A percentile compares a stretch with the other conserved stretches of the same genome.
These are phyloP conservation scores for Pseudopleuronectes americanus DNA, from an alignment of 2,797 vertebrate genomes.

Conservation along the genomic window DNA sequence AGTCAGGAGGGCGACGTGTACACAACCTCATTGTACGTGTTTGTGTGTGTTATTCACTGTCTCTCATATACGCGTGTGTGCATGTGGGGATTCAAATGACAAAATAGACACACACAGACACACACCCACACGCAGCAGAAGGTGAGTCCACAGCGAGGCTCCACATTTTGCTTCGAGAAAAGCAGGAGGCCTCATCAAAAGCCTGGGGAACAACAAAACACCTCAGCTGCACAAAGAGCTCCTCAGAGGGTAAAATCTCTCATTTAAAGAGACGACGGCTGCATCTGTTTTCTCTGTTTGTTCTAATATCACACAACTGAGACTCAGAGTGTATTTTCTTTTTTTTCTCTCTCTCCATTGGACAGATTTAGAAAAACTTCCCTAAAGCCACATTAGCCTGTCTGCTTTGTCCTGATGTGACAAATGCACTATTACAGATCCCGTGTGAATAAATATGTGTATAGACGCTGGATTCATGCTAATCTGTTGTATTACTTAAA, in stretches of 20 bases:
- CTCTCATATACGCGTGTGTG: not conserved
- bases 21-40: constrained; percentile 13
- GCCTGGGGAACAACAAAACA: constrained; percentile 67
- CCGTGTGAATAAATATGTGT: constrained; percentile 59
- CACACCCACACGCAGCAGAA: constrained; percentile 53
- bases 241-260: constrained; percentile 55
- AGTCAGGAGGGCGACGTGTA: not conserved
- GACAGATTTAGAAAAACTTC: constrained; percentile 49
- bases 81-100: constrained; percentile 50
- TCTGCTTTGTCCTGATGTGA: constrained; percentile 50
- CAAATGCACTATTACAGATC: constrained; percentile 49
- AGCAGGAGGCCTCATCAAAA: constrained; percentile 77
- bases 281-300: constrained; percentile 71
- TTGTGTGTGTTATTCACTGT: constrained; percentile 8
- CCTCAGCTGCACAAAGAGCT: constrained; percentile 70
- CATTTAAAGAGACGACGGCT: constrained; percentile 59
- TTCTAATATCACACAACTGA: constrained; percentile 64
- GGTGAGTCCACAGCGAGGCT: constrained; percentile 66
- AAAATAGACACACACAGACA: constrained; percentile 48
- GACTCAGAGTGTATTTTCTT: constrained; percentile 34
- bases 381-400: constrained; percentile 51
- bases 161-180: constrained; percentile 68
- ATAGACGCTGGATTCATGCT: constrained; percentile 54
- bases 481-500: constrained; percentile 70
- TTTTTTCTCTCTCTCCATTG: constrained; percentile 1